These are phyloP conservation scores for Meiosimyza platycephala DNA, from an alignment of 2,888 invertebrate genomes.

Conservation along the genomic window DNA sequence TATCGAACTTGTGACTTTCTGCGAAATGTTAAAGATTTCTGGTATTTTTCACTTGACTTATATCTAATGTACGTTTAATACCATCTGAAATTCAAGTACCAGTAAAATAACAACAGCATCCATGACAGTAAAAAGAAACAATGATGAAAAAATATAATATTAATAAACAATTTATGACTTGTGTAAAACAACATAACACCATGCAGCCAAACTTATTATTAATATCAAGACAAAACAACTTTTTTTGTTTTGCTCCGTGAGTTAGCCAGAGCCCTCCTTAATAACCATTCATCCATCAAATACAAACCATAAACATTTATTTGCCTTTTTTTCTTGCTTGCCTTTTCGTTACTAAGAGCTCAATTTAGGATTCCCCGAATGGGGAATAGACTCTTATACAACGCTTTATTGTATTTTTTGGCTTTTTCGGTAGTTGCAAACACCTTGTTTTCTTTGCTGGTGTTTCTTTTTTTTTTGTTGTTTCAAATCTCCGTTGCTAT, in stretches of 20 bases:
- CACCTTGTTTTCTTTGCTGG: background rate
- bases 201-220: too few relatives aligned
- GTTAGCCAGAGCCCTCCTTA: background rate
- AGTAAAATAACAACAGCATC: too few relatives aligned
- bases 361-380: background rate
- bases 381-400: background rate
- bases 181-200: conserved; percentile 10
- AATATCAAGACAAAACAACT: too few relatives aligned
- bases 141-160: too few relatives aligned
- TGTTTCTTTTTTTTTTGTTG: background rate
- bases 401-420: background rate
- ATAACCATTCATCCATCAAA: conserved; percentile 20
- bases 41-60: too few relatives aligned
- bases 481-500: background rate
- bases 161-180: conserved; percentile 10
- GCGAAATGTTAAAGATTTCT: too few relatives aligned
- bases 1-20: too few relatives aligned
- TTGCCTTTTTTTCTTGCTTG: background rate
- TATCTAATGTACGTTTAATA: too few relatives aligned
- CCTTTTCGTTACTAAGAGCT: background rate
- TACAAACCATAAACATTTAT: conserved; percentile 18
- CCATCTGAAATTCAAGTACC: too few relatives aligned
- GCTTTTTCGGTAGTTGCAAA: background rate
- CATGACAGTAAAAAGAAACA: too few relatives aligned
- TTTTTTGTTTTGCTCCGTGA: background rate